Evolutionary conservation across 2,113 vertebrate species (phyloP), one percentile per base, ranked within the genome.

Genomic region (Pardalotus punctatus): DNA sequence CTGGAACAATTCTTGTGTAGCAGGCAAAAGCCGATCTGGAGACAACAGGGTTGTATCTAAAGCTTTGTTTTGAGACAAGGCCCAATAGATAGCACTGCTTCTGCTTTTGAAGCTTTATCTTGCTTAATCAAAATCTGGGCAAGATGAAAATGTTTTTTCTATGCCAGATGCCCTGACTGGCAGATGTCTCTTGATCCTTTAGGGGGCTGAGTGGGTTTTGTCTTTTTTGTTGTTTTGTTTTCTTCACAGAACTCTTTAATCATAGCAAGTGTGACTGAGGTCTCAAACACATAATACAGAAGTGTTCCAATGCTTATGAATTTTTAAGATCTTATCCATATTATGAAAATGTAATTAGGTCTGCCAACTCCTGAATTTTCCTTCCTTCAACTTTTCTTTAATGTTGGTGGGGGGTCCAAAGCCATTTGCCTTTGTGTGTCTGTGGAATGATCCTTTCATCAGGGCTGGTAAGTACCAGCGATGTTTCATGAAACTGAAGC

Each of bases 241-340:
- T 93, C 50, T 92, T 86, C 76, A 47, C 42, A 45, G 89, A 47
- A n/a, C 33, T 92, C 86, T 95, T 97, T 95, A 86, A 95, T 95
- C 93, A 83, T 60, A 51, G 17, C 51, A 62, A 90, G 51, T 92
- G 80, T 88, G 86, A 81, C 54, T 94, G 50, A 48, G 62, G 35
- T 91, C 80, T 93, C 42, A 51, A 88, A 74, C 54, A 58, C 3
- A 5, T 80, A 78, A 70, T 81, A 77, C 24, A 86, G n/a, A 88
- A 73, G 38, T 81, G 51, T 88, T 96, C 91, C 91, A 96, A 50
- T 78, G 86, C 60, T 83, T 73, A 86, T 11, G 80, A 74, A 74
- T 92, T 77, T 57, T 73, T 81, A 73, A 96, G 93, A 95, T 95
- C 88, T 95, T 95, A 93, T 88, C 82, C 43, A 6, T 65, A 47